Percentiles rank a stretch among this genome's conserved stretches.
phyloP scores from a whole-genome alignment of 2,113 vertebrate genomes.

The Phasianus colchicus region DNA sequence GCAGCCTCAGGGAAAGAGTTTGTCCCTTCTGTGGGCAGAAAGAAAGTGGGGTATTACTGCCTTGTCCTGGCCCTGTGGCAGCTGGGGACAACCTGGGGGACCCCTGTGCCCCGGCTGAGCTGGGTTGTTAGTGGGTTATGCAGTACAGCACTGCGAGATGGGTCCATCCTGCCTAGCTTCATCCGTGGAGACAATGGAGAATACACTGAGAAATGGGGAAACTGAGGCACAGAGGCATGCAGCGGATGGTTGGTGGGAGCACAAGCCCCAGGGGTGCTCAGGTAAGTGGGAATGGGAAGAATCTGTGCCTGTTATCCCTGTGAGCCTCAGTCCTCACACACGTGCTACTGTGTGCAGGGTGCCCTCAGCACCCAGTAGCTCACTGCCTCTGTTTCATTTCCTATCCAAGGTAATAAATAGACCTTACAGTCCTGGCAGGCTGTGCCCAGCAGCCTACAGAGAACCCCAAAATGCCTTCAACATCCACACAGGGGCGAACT shows the following conservation, averaged over 20 bases:
- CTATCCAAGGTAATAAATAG: rapidly evolving
- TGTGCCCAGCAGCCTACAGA: not conserved
- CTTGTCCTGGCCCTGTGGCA: not conserved
- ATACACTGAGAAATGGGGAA: not conserved
- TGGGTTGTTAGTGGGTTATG: not conserved
- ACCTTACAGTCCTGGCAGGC: not conserved
- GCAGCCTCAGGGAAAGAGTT: constrained; percentile 75
- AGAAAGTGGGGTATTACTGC: constrained; percentile 65
- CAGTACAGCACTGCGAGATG: not conserved
- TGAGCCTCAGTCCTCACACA: not conserved
- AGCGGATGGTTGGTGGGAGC: rapidly evolving
- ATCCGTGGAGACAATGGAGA: not conserved
- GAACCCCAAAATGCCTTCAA: rapidly evolving
- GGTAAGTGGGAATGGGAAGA: not conserved
- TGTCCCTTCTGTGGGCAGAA: constrained; percentile 73
- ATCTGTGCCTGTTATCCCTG: rapidly evolving
- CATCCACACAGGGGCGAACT: not conserved
- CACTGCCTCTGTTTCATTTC: not conserved
- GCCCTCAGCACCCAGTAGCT: too few species aligned
- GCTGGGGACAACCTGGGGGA: not conserved
- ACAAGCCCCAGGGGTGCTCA: rapidly evolving
- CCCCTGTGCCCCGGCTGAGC: not conserved
- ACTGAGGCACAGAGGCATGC: not conserved
- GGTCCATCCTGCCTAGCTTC: constrained; percentile 22
- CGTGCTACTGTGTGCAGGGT: rapidly evolving